Evolutionary conservation across 2,888 invertebrate species (phyloP).

Genomic region (Limnephilus marmoratus): DNA sequence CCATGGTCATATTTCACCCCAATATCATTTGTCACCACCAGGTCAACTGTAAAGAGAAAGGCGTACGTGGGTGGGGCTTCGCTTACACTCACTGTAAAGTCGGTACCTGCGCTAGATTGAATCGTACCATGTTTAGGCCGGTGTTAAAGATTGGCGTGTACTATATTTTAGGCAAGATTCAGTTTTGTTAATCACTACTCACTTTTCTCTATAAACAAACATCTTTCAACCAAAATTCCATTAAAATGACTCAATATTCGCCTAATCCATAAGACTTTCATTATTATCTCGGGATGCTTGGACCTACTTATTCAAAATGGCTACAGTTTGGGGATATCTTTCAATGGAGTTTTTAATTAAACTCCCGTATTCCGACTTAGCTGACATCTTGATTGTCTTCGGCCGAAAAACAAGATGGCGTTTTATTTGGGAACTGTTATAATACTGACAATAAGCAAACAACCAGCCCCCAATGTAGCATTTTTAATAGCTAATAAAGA

Average conservation of each 20-base stretch:
- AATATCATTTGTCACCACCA: too few species aligned
- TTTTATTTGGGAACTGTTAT: slow-evolving; percentile 45
- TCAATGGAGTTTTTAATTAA: slow-evolving; percentile 52
- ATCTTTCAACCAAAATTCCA: not conserved
- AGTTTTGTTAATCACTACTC: too few species aligned
- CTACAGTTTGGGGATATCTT: not conserved
- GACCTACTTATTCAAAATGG: not conserved
- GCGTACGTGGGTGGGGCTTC: too few species aligned
- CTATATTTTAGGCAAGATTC: too few species aligned
- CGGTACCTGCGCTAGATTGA: too few species aligned
- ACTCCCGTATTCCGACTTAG: slow-evolving; percentile 44
- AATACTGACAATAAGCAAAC: slow-evolving; percentile 5
- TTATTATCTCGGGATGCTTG: not conserved
- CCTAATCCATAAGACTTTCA: not conserved
- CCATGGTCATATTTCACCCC: too few species aligned
- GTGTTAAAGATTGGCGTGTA: too few species aligned
- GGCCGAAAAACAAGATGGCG: slow-evolving; percentile 45
- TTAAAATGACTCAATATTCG: not conserved
- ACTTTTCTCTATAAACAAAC: not conserved
- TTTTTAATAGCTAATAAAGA: not conserved
- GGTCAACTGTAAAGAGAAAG: too few species aligned
- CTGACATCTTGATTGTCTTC: slow-evolving; percentile 59
- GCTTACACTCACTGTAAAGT: too few species aligned
- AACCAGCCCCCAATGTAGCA: not conserved
- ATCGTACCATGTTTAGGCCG: too few species aligned